Conservation (phyloP, 2,888 invertebrate species). For the Periphyllus acericola region DNA sequence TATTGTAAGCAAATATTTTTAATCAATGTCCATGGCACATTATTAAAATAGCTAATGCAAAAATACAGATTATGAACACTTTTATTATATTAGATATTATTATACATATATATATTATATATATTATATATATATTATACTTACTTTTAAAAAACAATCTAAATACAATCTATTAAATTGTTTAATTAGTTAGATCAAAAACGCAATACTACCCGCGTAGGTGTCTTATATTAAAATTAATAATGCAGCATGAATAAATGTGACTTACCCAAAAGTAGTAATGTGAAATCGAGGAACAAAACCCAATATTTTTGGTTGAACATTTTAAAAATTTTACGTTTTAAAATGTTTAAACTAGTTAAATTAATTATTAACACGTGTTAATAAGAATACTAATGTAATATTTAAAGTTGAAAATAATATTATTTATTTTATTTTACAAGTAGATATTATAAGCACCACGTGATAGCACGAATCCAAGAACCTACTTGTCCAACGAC, state of each 20-base stretch:
- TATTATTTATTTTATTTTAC: background rate
- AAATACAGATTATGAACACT: no score
- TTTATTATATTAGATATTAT: no score
- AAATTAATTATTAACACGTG: background rate
- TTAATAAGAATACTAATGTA: background rate
- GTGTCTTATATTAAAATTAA: background rate
- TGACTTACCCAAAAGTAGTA: constrained; percentile 44
- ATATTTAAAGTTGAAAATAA: background rate
- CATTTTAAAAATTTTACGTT: constrained; percentile 19
- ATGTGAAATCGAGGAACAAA: constrained; percentile 23
- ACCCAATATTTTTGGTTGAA: constrained; percentile 47
- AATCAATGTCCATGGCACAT: no score
- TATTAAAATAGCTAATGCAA: no score
- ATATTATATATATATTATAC: no score
- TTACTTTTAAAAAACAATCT: no score
- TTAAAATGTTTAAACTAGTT: background rate
- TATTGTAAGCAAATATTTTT: no score
- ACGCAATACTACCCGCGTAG: no score
- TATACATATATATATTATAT: no score
- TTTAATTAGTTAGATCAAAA: no score
- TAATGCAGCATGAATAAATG: background rate
- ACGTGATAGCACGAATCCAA: constrained; percentile 10
- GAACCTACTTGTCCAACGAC: constrained; percentile 13
- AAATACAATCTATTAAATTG: no score
- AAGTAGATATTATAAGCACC: constrained; percentile 1